phyloP scores from a whole-genome alignment of 2,888 invertebrate genomes.

The Limenitis camilla region DNA sequence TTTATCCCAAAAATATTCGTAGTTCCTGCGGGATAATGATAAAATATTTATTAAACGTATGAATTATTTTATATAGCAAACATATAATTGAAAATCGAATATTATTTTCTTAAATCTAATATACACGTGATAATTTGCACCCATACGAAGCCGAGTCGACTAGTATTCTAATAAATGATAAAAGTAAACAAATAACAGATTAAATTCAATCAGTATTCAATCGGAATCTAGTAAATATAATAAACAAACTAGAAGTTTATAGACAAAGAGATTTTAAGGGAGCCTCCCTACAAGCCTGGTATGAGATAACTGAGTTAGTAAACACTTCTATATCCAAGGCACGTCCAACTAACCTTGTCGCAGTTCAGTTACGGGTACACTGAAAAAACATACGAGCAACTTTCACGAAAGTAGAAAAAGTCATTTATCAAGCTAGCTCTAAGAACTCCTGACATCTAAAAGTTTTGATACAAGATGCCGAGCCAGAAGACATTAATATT shows the following conservation, averaged over 20 bases:
- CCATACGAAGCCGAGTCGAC: too few relatives aligned
- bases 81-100: too few relatives aligned
- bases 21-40: background rate
- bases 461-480: slow-evolving; percentile 70
- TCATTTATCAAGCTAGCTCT: slow-evolving; percentile 71
- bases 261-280: slow-evolving; percentile 23
- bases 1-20: too few relatives aligned
- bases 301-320: slow-evolving; percentile 37
- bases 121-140: too few relatives aligned
- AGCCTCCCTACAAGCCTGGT: background rate
- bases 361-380: slow-evolving; percentile 38
- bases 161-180: too few relatives aligned
- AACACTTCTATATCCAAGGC: slow-evolving; percentile 46
- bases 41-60: too few relatives aligned
- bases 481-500: slow-evolving; percentile 70
- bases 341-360: slow-evolving; percentile 44
- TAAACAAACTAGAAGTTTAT: slow-evolving; percentile 27
- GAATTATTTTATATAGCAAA: too few relatives aligned
- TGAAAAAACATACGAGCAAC: slow-evolving; percentile 54
- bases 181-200: too few relatives aligned
- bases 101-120: too few relatives aligned
- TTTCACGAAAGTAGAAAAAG: slow-evolving; percentile 64
- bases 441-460: slow-evolving; percentile 69
- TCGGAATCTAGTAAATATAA: background rate
- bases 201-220: too few relatives aligned